phyloP scores from a whole-genome alignment of 2,888 invertebrate genomes.

The Unio pictorum region DNA sequence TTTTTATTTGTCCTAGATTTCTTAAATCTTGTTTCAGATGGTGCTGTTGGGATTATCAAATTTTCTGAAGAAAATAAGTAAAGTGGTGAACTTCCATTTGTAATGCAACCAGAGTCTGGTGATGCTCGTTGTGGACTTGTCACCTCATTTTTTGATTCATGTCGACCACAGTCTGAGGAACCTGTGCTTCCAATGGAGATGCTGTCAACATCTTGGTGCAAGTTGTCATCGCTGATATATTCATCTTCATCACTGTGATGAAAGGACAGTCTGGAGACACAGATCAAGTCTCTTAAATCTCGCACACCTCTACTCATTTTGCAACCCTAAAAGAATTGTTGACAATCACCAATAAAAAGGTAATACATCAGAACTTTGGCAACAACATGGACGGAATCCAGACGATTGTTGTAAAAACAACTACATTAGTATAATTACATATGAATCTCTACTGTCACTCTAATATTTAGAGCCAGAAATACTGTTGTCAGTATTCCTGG shows the following conservation, averaged over 20 bases:
- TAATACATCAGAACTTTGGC: background rate
- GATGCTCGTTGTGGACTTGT: slow-evolving; percentile 14
- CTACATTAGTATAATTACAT: slow-evolving; percentile 4
- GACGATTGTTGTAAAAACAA: background rate
- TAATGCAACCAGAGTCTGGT: slow-evolving; percentile 65
- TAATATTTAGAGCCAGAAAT: slow-evolving; percentile 49
- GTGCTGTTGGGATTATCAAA: background rate
- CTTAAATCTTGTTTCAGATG: slow-evolving; percentile 16
- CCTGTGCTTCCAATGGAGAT: slow-evolving; percentile 49
- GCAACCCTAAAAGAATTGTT: background rate
- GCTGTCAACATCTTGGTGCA: slow-evolving; percentile 37
- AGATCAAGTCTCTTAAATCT: slow-evolving; percentile 69
- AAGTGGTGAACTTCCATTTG: slow-evolving; percentile 56
- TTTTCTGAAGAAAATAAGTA: background rate
- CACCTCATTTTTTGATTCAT: slow-evolving; percentile 16
- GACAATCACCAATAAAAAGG: slow-evolving; percentile 12
- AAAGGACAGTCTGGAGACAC: slow-evolving; percentile 68
- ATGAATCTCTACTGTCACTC: slow-evolving; percentile 51
- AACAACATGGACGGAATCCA: slow-evolving; percentile 6
- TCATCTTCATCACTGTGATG: slow-evolving; percentile 65
- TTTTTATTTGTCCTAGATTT: slow-evolving; percentile 41
- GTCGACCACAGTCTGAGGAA: slow-evolving; percentile 39
- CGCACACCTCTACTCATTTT: slow-evolving; percentile 68
- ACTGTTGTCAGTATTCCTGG: slow-evolving; percentile 75
- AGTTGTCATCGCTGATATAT: slow-evolving; percentile 51